Evolutionary conservation across 2,113 vertebrate species (phyloP), one percentile per base, ranked within the genome.

Genomic region (Mystacornis crossleyi): DNA sequence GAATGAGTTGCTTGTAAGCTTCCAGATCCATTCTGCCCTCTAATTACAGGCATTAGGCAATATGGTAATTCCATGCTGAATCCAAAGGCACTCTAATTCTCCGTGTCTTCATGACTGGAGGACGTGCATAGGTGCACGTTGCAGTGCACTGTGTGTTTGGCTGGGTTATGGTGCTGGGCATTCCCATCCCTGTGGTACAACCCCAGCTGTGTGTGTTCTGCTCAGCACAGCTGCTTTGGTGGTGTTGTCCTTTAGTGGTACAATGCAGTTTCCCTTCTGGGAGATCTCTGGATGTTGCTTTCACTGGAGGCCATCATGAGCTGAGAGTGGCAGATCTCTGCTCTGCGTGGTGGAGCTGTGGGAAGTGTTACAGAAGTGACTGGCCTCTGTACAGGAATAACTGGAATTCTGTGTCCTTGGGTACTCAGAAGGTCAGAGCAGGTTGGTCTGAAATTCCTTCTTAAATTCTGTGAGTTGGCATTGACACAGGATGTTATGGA

Each of bases 41-140:
- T 97, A 97, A 97, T 97, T 97, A 97, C 79, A 73, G 66, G 75
- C 75, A 28, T 96, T 94, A 90, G 71, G 90, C 85, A 95, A 94
- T 43, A 25, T 71, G 79, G 79, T 96, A 95, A 91, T 96, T 87
- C 89, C 25, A 33, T 53, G 84, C 36, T 93, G 93, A 65, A 88
- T 89, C 81, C 82, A 88, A 62, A 88, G 74, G 50, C 87, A 58
- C 92, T 88, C 54, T 77, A 66, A 77, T 82, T 72, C 74, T 72
- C 57, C 83, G 75, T 65, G 65, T 58, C 89, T 88, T 86, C 67
- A 26, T 38, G 70, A 86, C 84, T 89, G 84, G 61, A 86, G 70
- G 89, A 94, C 24, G 93, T 95, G 94, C 26, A 2, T 26, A 3
- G 11, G 26, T 29, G 80, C 93, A 96, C 23, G 58, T 74, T 95